Base-by-base conservation (phyloP, 2,888 invertebrate genomes). In the Erebia palarica region DNA sequence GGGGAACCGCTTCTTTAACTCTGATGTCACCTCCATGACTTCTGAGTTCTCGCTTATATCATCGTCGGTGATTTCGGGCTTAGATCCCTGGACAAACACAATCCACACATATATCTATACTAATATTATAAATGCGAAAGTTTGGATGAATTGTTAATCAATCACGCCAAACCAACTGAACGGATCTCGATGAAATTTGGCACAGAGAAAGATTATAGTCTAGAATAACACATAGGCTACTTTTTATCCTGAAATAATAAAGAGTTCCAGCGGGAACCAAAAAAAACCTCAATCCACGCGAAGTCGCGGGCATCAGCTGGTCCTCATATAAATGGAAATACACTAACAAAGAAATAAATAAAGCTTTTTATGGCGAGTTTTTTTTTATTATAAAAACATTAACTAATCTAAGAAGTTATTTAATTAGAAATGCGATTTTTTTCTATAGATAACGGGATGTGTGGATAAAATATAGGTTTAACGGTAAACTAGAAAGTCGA, bases 1-100 rank as follows among this genome's bases (percentile, higher is more conserved):
- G 18, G 77, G 80, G 78, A 80, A 81, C 11, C 78, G 77, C 53
- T 72, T 73, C 21, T 75, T 75, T 74, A 79, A 68, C 70, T 71
- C 72, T 72, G 78, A 78, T 64, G 68, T 74, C 44, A 8, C 72
- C 73, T 73, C 73, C 47, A 70, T 73, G 44, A 44, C 53, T 21
- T 71, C 75, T 5, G 47, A 72, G n/a, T 73, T 71, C 18, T 73
- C 72, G 49, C 65, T 65, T 68, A 65, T 55, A 7, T 71, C 60
- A 59, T 69, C 72, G 7, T 66, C 66, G 8, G 55, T 66, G 51
- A 71, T 69, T 66, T 16, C 64, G 10, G 63, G 61, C 18, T 67
- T 74, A n/a, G n/a, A n/a, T n/a, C 59, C 73, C 71, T 71, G 60
- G 13, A n/a, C 7, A n/a, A 51, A 51, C n/a, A 7, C 1, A n/a